Evolutionary conservation across 2,888 invertebrate species (phyloP), one percentile per base, ranked within the genome.

Genomic region (Dinocampus coccinellae): DNA sequence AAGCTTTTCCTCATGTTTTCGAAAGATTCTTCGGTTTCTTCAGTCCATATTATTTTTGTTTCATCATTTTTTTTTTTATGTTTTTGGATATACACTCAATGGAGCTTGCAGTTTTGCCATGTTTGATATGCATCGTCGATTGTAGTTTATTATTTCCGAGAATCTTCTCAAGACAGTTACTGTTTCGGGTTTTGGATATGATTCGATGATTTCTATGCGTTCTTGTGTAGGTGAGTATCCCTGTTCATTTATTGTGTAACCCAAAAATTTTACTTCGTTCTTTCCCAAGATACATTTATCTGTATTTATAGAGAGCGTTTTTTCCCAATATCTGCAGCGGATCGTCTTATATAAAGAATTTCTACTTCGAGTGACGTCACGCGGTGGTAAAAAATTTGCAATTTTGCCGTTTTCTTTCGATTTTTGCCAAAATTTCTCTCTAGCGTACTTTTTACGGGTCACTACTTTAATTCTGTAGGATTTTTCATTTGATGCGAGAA

Each of bases 221-320:
- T 72, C 53, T 3, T 72, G 70, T 0, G 61, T 22, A 9, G 69
- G 66, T n/a, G 47, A 16, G 24, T 73, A 77, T 0, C 77, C 76
- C 0, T 62, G 26, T 53, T 69, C 62, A 2, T 53, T 62, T 1
- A 73, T 70, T 3, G 47, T 11, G 13, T 73, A 73, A 3, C 74
- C 72, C 2, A 73, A 53, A 69, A 75, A 76, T 26, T 42, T 29
- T 10, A 75, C 72, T 63, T 75, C 29, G 3, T 63, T 10, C 42
- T 60, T 7, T 3, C 76, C 74, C 26, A 76, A 60, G 4, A 10
- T 4, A 29, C 72, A 72, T 70, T 76, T 75, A 6, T n/a, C 39
- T 2, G 42, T n/a, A n/a, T n/a, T n/a, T n/a, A n/a, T n/a, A n/a
- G n/a, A n/a, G n/a, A n/a, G n/a, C n/a, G n/a, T n/a, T n/a, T n/a